A percentile compares a stretch with the other conserved stretches of the same genome.
Conservation (phyloP, 1,140 invertebrate species). For the Drosophila teissieri region DNA sequence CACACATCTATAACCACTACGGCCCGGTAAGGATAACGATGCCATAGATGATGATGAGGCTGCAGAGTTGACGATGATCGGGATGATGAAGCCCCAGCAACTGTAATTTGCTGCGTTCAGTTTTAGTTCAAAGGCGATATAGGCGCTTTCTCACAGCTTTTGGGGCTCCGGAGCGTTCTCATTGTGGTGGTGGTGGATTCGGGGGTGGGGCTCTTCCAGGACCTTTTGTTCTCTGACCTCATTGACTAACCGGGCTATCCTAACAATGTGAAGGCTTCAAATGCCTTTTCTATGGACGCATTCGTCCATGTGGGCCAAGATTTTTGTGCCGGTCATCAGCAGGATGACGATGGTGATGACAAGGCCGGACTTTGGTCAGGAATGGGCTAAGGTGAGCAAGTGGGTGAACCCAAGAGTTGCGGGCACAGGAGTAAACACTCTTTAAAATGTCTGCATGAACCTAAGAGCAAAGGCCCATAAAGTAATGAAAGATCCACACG, state of each 20-base stretch:
- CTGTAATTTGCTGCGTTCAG: slow-evolving; percentile 69
- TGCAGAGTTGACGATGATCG: slow-evolving; percentile 62
- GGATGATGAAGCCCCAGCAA: slow-evolving; percentile 60
- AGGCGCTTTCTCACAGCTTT: slow-evolving; percentile 19
- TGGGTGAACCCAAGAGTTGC: slow-evolving; percentile 59
- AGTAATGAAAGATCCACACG: too few species aligned
- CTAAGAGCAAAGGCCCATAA: background rate
- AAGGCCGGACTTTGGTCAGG: slow-evolving; percentile 18
- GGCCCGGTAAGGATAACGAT: slow-evolving; percentile 18
- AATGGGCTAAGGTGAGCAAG: slow-evolving; percentile 38
- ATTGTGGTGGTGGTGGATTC: slow-evolving; percentile 19
- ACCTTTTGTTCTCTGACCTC: slow-evolving; percentile 72
- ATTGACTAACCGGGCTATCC: slow-evolving; percentile 64
- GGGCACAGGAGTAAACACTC: background rate
- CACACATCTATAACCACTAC: slow-evolving; percentile 4
- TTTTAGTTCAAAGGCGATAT: slow-evolving; percentile 59
- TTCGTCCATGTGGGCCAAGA: slow-evolving; percentile 76
- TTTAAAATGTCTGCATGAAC: background rate
- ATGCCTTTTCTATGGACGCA: slow-evolving; percentile 76
- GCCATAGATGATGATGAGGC: slow-evolving; percentile 34
- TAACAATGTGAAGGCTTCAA: slow-evolving; percentile 73
- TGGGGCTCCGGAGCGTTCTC: slow-evolving; percentile 3
- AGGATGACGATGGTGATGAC: slow-evolving; percentile 27
- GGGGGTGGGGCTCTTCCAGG: slow-evolving; percentile 10
- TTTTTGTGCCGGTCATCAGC: slow-evolving; percentile 78